Conservation (phyloP, 2,888 invertebrate species). For the Vanessa cardui region DNA sequence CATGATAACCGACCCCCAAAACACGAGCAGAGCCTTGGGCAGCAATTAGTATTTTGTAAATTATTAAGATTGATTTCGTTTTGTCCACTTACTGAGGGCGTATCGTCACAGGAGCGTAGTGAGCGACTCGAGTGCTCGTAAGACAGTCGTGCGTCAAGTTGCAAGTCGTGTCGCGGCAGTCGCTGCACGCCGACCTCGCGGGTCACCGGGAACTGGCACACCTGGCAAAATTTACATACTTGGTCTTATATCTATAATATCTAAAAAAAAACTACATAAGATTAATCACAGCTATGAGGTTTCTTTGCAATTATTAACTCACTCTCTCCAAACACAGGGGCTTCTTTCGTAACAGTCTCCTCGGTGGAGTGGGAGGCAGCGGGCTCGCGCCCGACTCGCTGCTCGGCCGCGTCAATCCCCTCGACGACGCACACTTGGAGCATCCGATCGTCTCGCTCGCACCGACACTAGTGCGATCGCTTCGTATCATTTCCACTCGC, state of each 20-base stretch:
- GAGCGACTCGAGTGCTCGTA: background rate
- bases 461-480: constrained; percentile 35
- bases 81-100: constrained; percentile 12
- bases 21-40: no score
- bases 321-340: constrained; percentile 46
- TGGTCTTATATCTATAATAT: no score
- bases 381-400: constrained; percentile 51
- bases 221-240: constrained; percentile 8
- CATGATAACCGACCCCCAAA: no score
- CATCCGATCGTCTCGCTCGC: constrained; percentile 43
- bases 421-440: constrained; percentile 36
- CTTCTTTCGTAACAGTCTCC: constrained; percentile 50
- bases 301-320: constrained; percentile 23
- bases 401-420: constrained; percentile 42
- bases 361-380: constrained; percentile 55
- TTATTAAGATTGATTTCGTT: no score
- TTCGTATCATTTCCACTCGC: constrained; percentile 42
- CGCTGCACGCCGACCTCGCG: constrained; percentile 46
- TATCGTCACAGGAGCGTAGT: background rate
- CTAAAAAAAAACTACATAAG: no score
- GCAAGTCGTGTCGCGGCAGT: constrained; percentile 42
- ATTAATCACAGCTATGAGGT: background rate
- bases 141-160: background rate
- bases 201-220: constrained; percentile 32
- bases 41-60: no score